These are phyloP conservation scores for Ophonus ardosiacus DNA, from an alignment of 2,888 invertebrate genomes.

Conservation along the genomic window DNA sequence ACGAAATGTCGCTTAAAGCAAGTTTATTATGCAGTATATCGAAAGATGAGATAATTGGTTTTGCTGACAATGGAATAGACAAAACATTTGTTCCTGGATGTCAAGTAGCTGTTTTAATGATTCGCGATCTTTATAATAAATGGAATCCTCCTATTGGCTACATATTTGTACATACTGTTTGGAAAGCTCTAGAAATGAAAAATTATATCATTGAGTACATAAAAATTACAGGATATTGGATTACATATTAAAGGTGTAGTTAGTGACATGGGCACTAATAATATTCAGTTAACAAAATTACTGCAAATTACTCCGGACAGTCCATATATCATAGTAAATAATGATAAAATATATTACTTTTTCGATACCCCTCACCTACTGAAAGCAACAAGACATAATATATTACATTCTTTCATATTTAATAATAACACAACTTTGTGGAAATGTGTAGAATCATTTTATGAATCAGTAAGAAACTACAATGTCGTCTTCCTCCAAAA, in stretches of 20 bases:
- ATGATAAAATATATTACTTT: constrained; percentile 58
- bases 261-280: constrained; percentile 18
- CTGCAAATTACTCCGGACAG: too few species aligned
- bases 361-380: constrained; percentile 64
- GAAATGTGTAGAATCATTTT: constrained; percentile 63
- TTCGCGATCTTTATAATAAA: not conserved
- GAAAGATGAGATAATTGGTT: not conserved
- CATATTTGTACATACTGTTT: not conserved
- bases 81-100: not conserved
- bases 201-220: not conserved
- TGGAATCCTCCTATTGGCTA: constrained; percentile 9
- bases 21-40: not conserved
- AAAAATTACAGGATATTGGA: constrained; percentile 39
- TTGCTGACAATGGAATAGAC: not conserved
- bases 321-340: constrained; percentile 55
- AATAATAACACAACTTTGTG: constrained; percentile 64
- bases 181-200: not conserved
- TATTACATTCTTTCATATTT: constrained; percentile 59
- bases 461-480: constrained; percentile 52
- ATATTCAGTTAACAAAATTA: too few species aligned
- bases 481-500: constrained; percentile 63
- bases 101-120: not conserved
- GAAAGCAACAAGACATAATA: constrained; percentile 66
- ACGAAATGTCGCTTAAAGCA: constrained; percentile 19
- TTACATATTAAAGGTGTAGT: constrained; percentile 14